A percentile compares a stretch with the other conserved stretches of the same genome.
phyloP scores from a whole-genome alignment of 2,113 vertebrate species.

The Trichomycterus rosablanca region DNA sequence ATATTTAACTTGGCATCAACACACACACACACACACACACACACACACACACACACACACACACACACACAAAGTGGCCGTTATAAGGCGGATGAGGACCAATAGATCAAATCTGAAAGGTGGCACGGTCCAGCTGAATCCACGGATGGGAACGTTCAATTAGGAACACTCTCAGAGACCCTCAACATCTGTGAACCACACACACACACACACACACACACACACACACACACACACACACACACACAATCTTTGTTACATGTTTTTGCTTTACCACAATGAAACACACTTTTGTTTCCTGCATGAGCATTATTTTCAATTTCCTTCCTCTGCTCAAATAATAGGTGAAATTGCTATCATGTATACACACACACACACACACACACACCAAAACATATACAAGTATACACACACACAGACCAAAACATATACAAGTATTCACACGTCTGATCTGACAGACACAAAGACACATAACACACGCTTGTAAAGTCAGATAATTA shows the following conservation, averaged over 20 bases:
- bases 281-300: constrained; percentile 35
- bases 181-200: neutral
- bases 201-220: constrained; percentile 20
- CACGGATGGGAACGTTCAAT: constrained; percentile 19
- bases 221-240: constrained; percentile 27
- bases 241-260: constrained; percentile 9
- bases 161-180: constrained; percentile 10
- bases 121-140: constrained; percentile 7
- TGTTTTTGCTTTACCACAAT: constrained; percentile 18
- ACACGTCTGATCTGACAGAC: constrained; percentile 5
- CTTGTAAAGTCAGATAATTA: constrained; percentile 31
- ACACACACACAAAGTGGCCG: neutral
- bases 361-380: neutral
- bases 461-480: constrained; percentile 12
- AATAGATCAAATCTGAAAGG: constrained; percentile 1
- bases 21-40: constrained; percentile 4
- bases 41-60: constrained; percentile 16
- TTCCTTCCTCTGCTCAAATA: constrained; percentile 33
- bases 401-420: neutral
- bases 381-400: constrained; percentile 3
- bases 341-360: constrained; percentile 6
- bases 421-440: neutral
- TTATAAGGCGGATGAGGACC: neutral
- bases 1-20: constrained; percentile 2
- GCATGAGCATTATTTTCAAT: constrained; percentile 39